Base-by-base conservation (phyloP, 2,113 vertebrate genomes). In the Tretioscincus oriximinensis region DNA sequence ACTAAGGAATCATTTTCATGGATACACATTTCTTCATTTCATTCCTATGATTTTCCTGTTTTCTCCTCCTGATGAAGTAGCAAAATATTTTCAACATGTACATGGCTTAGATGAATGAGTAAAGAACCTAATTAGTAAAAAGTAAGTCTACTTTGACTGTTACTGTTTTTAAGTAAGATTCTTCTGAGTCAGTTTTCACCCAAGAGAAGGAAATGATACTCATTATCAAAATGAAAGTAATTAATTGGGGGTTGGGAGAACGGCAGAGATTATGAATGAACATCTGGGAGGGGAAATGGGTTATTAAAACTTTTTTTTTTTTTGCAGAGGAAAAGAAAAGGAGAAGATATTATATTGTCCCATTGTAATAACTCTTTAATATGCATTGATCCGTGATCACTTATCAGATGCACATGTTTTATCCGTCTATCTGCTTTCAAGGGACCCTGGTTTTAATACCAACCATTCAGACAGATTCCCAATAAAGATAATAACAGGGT, bases 151-250 rank as follows among this genome's bases (percentile, higher is more conserved):
- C 21, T 86, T 85, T 67, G 76, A 81, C 80, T 78, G 10, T 58
- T 86, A 21, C 68, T 58, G 10, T 89, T 80, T 21, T 47, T 28
- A n/a, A 77, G 83, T n/a, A 68, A 21, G 68, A 10, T 49, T 1
- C 3, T 77, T 78, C 70, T 64, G 65, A 60, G 81, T 84, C 9
- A 41, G 1, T 2, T 11, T 80, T 51, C 29, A 58, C 41, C 73
- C 49, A 3, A 7, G 85, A 90, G 86, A 90, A 71, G 90, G 70
- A 31, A 29, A 67, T 78, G 72, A 35, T 0, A 12, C 84, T 92
- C 88, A 88, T 83, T 81, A 75, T 88, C 84, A 91, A 87, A 93
- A 86, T 76, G 83, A 73, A 84, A 88, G 54, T 87, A 90, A 93
- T 93, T 90, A 93, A 94, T 81, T 90, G 91, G 73, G 76, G 76